phyloP scores from a whole-genome alignment of 2,797 vertebrate species.

The Semotilus atromaculatus region DNA sequence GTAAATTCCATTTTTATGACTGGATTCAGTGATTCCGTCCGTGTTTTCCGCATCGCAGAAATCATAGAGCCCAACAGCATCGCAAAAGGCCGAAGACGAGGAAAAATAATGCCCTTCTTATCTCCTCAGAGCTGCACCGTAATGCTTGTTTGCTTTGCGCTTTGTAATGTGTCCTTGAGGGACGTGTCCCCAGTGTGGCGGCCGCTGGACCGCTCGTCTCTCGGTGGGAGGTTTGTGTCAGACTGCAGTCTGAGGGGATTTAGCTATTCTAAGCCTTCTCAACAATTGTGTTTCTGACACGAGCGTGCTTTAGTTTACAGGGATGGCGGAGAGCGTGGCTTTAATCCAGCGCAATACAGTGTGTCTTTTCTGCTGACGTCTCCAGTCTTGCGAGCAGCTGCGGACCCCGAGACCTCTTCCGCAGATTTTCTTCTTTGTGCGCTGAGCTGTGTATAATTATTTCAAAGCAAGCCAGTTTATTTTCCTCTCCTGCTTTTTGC shows the following conservation, averaged over 20 bases:
- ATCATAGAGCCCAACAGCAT: background rate
- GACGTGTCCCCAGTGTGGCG: slow-evolving; percentile 11
- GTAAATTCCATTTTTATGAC: background rate
- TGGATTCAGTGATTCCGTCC: background rate
- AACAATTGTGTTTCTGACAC: slow-evolving; percentile 58
- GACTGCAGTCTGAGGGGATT: slow-evolving; percentile 54
- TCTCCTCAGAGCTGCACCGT: background rate
- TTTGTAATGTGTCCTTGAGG: slow-evolving; percentile 27
- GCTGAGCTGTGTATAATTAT: slow-evolving; percentile 32
- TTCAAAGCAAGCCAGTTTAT: slow-evolving; percentile 14
- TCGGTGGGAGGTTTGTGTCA: slow-evolving; percentile 31
- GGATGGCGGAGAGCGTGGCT: slow-evolving; percentile 16
- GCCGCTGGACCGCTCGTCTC: slow-evolving; percentile 29
- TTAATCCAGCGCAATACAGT: slow-evolving; percentile 50
- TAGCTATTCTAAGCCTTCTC: slow-evolving; percentile 53
- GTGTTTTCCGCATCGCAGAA: background rate
- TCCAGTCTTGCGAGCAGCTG: slow-evolving; percentile 33
- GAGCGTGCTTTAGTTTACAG: slow-evolving; percentile 45
- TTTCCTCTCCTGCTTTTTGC: background rate
- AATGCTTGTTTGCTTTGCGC: slow-evolving; percentile 39
- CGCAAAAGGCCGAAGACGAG: slow-evolving; percentile 19
- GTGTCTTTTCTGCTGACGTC: slow-evolving; percentile 34
- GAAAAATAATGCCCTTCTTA: background rate
- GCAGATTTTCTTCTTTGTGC: slow-evolving; percentile 1
- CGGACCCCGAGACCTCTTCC: background rate